Evolutionary conservation across 2,888 invertebrate genomes (phyloP).

Genomic region (Hirtodrosophila confusa): DNA sequence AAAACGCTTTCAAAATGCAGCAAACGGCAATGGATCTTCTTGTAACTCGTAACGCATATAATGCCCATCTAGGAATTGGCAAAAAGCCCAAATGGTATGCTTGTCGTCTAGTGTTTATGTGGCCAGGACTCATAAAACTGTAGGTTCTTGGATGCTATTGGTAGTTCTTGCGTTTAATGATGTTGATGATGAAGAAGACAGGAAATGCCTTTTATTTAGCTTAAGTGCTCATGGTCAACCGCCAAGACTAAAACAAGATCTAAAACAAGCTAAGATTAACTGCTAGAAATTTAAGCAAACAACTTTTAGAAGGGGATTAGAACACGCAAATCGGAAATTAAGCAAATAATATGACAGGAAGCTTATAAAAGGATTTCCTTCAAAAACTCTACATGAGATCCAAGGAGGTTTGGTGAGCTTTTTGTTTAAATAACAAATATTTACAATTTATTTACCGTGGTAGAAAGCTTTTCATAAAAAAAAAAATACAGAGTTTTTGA

Average conservation of each 20-base stretch:
- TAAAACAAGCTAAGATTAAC: constrained; percentile 4
- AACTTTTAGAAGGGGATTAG: neutral
- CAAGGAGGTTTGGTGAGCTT: too few species aligned
- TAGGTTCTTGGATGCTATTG: constrained; percentile 36
- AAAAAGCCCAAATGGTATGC: constrained; percentile 53
- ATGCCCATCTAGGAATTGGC: constrained; percentile 60
- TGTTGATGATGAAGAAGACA: constrained; percentile 57
- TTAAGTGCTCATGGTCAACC: constrained; percentile 40
- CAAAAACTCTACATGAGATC: too few species aligned
- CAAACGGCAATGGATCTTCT: constrained; percentile 66
- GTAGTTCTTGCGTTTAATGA: constrained; percentile 44
- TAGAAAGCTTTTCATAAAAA: too few species aligned
- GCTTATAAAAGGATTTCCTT: too few species aligned
- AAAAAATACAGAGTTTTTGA: too few species aligned
- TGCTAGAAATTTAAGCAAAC: constrained; percentile 2
- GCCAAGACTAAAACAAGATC: constrained; percentile 6
- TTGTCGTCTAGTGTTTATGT: constrained; percentile 43
- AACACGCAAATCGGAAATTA: neutral
- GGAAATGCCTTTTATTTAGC: constrained; percentile 63
- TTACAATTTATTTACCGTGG: too few species aligned
- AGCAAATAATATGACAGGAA: too few species aligned
- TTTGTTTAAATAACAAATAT: too few species aligned
- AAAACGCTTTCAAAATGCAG: constrained; percentile 57
- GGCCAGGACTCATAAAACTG: constrained; percentile 67
- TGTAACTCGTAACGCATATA: constrained; percentile 48